Conservation (phyloP, 2,888 invertebrate species). For the Kuschelorhynchus macadamiae region DNA sequence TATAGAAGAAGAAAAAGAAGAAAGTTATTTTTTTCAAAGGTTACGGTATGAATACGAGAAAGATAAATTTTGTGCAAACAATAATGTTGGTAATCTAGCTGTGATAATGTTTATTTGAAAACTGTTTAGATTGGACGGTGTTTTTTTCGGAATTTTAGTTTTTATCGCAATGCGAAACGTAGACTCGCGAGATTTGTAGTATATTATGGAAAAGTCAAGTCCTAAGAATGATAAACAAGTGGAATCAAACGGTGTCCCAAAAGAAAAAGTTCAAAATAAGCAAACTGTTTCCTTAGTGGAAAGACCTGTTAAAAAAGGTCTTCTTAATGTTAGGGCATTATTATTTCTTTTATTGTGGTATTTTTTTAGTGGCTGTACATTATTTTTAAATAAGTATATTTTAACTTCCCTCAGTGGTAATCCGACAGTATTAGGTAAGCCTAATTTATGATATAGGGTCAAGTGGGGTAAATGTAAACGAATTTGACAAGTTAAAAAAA, state of each 20-base stretch:
- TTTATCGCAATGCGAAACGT: slow-evolving; percentile 17
- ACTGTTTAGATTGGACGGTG: too few species aligned
- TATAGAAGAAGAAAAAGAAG: too few species aligned
- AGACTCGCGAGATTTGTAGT: slow-evolving; percentile 1
- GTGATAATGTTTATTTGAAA: too few species aligned
- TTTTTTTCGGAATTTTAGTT: too few species aligned
- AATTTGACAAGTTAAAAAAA: too few species aligned
- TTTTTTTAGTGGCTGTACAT: slow-evolving; percentile 82
- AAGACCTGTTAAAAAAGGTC: slow-evolving; percentile 63
- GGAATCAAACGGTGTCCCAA: slow-evolving; percentile 42
- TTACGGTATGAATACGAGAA: too few species aligned
- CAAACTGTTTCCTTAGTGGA: slow-evolving; percentile 32
- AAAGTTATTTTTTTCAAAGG: too few species aligned
- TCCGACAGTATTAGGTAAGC: slow-evolving; percentile 79
- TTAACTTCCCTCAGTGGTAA: slow-evolving; percentile 80
- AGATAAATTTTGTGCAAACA: too few species aligned
- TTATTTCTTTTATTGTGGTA: slow-evolving; percentile 80
- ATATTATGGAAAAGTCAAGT: slow-evolving; percentile 37
- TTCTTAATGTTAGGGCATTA: slow-evolving; percentile 74
- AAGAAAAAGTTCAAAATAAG: slow-evolving; percentile 36
- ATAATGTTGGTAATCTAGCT: too few species aligned
- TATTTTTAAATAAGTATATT: slow-evolving; percentile 85
- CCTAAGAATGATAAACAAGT: slow-evolving; percentile 36
- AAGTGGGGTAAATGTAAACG: too few species aligned
- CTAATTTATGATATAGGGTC: too few species aligned